Conservation (phyloP, 2,113 vertebrate genomes). For the Apaloderma vittatum region DNA sequence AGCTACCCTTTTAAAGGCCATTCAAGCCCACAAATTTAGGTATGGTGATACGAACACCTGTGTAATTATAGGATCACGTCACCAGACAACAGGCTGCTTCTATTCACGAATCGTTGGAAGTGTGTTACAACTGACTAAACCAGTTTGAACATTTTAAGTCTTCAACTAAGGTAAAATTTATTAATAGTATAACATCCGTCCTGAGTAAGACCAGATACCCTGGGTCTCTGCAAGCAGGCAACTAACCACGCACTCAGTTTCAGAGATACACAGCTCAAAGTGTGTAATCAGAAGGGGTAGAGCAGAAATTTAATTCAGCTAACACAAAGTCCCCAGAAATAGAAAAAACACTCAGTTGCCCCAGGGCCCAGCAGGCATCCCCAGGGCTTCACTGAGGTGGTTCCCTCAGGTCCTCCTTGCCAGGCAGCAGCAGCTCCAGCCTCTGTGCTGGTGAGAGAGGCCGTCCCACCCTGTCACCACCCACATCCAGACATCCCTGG, state of each 20-base stretch:
- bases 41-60: not conserved
- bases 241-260: rapidly evolving
- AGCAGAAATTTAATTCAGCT: not conserved
- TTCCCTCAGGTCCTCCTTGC: not conserved
- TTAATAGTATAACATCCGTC: not conserved
- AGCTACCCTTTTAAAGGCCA: not conserved
- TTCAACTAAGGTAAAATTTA: not conserved
- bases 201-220: not conserved
- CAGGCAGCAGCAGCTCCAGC: not conserved
- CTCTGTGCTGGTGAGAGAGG: not conserved
- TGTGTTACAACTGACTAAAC: not conserved
- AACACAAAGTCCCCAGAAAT: not conserved
- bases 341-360: not conserved
- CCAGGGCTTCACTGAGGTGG: rapidly evolving
- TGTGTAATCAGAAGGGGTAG: rapidly evolving
- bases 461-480: rapidly evolving
- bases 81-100: not conserved
- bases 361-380: not conserved
- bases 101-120: rapidly evolving
- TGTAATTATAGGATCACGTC: not conserved
- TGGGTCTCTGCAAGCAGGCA: not conserved
- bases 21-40: not conserved
- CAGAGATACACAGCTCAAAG: rapidly evolving
- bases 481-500: rapidly evolving
- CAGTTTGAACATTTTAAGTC: not conserved